These are phyloP conservation scores for Drosophila lutescens DNA, from an alignment of 2,888 invertebrate genomes.

Conservation along the genomic window DNA sequence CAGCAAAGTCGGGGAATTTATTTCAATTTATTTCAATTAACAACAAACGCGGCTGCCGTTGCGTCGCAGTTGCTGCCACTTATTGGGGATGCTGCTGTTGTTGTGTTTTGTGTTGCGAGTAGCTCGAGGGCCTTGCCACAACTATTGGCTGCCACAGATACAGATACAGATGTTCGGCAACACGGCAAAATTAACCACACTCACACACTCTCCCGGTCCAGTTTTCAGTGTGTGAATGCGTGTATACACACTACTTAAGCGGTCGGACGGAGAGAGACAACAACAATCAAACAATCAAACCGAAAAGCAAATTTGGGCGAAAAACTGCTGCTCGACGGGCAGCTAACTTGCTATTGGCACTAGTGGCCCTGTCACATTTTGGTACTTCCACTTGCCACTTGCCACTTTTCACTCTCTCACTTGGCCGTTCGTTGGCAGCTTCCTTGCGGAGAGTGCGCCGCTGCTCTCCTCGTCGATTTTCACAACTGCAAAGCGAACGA, in stretches of 20 bases:
- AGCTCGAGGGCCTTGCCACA: constrained; percentile 80
- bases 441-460: constrained; percentile 35
- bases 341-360: constrained; percentile 7
- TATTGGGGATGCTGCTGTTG: constrained; percentile 37
- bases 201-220: constrained; percentile 50
- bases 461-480: constrained; percentile 58
- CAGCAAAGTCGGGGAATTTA: constrained; percentile 76
- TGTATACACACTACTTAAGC: constrained; percentile 50
- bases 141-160: constrained; percentile 76
- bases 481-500: constrained; percentile 76
- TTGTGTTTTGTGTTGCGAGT: constrained; percentile 58
- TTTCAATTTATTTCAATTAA: constrained; percentile 84
- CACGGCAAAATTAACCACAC: constrained; percentile 67
- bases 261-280: constrained; percentile 64
- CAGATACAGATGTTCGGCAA: constrained; percentile 58
- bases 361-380: constrained; percentile 20
- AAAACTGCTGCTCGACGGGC: not conserved
- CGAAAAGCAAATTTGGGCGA: constrained; percentile 5
- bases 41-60: constrained; percentile 59
- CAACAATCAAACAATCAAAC: constrained; percentile 19
- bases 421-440: constrained; percentile 38
- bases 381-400: constrained; percentile 39
- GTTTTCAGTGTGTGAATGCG: constrained; percentile 15
- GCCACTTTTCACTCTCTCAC: constrained; percentile 37
- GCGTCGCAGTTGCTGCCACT: constrained; percentile 57